These are phyloP conservation scores for Neomorphus geoffroyi DNA, from an alignment of 2,797 vertebrate genomes.

Conservation along the genomic window DNA sequence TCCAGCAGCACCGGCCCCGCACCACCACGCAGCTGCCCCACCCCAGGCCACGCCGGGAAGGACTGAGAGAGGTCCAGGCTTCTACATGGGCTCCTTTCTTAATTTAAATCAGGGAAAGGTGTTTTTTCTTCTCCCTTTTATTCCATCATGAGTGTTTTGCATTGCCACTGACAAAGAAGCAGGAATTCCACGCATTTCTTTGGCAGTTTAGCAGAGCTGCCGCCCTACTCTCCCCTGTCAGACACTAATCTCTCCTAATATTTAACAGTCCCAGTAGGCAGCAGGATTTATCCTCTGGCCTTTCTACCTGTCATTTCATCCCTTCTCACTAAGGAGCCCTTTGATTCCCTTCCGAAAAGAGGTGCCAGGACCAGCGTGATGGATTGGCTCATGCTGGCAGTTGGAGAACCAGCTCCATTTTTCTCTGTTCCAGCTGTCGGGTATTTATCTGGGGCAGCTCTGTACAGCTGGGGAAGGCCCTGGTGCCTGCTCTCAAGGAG, in stretches of 20 bases:
- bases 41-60: background rate
- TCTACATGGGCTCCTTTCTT: background rate
- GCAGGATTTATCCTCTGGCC: conserved; percentile 71
- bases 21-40: background rate
- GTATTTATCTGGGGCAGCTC: conserved; percentile 66
- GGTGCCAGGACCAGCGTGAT: conserved; percentile 72
- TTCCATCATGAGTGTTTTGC: conserved; percentile 28
- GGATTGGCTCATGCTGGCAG: conserved; percentile 70
- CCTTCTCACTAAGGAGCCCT: conserved; percentile 72
- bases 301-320: conserved; percentile 77
- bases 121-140: conserved; percentile 28
- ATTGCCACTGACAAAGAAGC: conserved; percentile 63
- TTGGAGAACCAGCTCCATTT: conserved; percentile 60
- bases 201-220: conserved; percentile 66
- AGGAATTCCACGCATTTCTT: conserved; percentile 71
- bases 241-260: conserved; percentile 75
- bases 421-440: conserved; percentile 65
- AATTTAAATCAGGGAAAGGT: conserved; percentile 45
- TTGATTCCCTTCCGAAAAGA: conserved; percentile 74
- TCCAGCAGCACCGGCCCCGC: background rate
- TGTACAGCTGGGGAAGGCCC: conserved; percentile 54
- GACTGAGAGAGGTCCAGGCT: background rate
- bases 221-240: conserved; percentile 74
- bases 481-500: conserved; percentile 22
- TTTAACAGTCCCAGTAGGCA: conserved; percentile 75